Conservation (phyloP, 2,113 vertebrate genomes). For the Muntiacus reevesi region DNA sequence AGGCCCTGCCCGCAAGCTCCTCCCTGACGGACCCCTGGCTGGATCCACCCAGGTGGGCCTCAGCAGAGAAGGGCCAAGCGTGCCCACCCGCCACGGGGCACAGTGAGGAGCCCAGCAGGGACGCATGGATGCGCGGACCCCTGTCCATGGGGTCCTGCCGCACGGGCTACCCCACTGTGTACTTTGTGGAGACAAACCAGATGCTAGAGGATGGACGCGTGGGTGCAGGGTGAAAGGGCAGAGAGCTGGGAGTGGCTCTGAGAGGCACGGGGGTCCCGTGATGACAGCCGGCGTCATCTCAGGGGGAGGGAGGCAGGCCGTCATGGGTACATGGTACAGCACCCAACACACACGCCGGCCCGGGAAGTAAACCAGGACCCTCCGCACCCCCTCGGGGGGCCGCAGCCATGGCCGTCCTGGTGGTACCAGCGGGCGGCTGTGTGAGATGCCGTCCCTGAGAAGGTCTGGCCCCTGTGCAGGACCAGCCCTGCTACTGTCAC, state of each 20-base stretch:
- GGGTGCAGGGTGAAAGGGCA: background rate
- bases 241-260: background rate
- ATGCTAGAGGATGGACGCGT: too few relatives aligned
- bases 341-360: background rate
- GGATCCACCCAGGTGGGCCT: background rate
- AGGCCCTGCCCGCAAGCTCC: background rate
- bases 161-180: background rate
- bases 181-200: background rate
- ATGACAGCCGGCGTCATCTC: rapidly evolving
- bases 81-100: background rate
- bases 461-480: rapidly evolving
- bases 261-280: background rate
- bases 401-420: background rate
- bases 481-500: background rate
- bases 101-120: background rate
- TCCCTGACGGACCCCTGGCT: background rate
- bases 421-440: rapidly evolving
- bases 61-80: background rate
- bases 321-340: background rate
- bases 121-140: rapidly evolving
- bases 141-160: background rate
- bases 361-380: background rate
- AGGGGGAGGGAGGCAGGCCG: too few relatives aligned
- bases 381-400: background rate
- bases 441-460: background rate